These are phyloP conservation scores for Chionomys nivalis DNA, from an alignment of 2,113 vertebrate species.

Conservation along the genomic window DNA sequence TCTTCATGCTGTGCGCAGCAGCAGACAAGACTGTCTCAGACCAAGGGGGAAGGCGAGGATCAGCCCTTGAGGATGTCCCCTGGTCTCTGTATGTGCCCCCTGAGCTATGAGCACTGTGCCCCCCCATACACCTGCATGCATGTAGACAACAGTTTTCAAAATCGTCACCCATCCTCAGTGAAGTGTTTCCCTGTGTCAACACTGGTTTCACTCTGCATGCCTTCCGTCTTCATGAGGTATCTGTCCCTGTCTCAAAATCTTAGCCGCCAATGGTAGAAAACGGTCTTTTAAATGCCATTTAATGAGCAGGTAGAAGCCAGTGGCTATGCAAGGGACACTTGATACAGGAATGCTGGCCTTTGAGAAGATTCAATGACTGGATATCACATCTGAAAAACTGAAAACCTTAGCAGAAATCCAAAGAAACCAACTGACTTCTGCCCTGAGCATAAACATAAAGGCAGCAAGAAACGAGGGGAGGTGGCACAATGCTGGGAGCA, in stretches of 20 bases:
- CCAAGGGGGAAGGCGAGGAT: not conserved
- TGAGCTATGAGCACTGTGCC: too few species aligned
- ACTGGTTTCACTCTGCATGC: accelerated
- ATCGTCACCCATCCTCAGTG: accelerated
- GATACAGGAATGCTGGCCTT: not conserved
- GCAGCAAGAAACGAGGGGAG: accelerated
- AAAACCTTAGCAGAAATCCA: not conserved
- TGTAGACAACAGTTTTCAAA: not conserved
- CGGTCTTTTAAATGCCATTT: not conserved
- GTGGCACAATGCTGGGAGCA: accelerated
- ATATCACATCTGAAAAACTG: not conserved
- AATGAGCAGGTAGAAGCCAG: not conserved
- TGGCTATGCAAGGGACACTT: not conserved
- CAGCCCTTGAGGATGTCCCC: not conserved
- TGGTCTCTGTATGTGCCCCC: not conserved
- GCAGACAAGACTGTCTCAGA: not conserved
- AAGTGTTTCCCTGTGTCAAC: not conserved
- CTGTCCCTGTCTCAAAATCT: not conserved
- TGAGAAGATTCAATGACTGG: not conserved
- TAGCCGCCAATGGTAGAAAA: not conserved
- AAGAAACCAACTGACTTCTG: not conserved
- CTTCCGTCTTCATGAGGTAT: not conserved
- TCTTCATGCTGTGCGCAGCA: not conserved
- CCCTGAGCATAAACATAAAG: not conserved
- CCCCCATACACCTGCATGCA: too few species aligned